Evolutionary conservation across 2,113 vertebrate species (phyloP).

Genomic region (Microtus richardsoni): DNA sequence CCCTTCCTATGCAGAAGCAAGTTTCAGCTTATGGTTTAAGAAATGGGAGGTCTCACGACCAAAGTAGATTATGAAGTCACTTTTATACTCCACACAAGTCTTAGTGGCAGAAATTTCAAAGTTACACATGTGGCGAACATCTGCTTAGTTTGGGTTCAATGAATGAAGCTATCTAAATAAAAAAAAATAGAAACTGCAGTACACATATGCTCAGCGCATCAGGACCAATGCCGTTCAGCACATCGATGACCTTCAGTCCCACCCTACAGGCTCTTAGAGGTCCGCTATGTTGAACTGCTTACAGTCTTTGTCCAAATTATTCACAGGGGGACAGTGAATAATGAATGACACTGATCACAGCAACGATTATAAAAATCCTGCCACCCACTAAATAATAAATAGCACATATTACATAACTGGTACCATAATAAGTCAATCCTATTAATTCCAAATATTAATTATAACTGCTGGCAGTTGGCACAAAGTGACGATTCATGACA

Average conservation of each 20-base stretch:
- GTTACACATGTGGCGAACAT: constrained; percentile 41
- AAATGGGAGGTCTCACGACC: background rate
- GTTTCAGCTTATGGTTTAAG: background rate
- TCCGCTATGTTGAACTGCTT: background rate
- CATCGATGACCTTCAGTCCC: background rate
- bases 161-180: constrained; percentile 44
- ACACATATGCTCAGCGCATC: background rate
- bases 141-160: constrained; percentile 23
- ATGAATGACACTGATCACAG: background rate
- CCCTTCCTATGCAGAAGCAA: constrained; percentile 16
- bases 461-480: constrained; percentile 7
- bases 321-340: background rate
- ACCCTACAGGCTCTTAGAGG: background rate
- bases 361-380: constrained; percentile 32
- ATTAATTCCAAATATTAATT: constrained; percentile 13
- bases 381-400: background rate
- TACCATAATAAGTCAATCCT: background rate
- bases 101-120: constrained; percentile 50
- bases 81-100: constrained; percentile 20
- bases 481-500: background rate
- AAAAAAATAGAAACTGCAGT: background rate
- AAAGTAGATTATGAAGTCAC: constrained; percentile 10
- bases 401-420: background rate
- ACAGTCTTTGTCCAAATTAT: background rate
- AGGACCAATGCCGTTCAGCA: background rate